phyloP scores from a whole-genome alignment of 1,140 invertebrate genomes.

The Diabrotica virgifera region DNA sequence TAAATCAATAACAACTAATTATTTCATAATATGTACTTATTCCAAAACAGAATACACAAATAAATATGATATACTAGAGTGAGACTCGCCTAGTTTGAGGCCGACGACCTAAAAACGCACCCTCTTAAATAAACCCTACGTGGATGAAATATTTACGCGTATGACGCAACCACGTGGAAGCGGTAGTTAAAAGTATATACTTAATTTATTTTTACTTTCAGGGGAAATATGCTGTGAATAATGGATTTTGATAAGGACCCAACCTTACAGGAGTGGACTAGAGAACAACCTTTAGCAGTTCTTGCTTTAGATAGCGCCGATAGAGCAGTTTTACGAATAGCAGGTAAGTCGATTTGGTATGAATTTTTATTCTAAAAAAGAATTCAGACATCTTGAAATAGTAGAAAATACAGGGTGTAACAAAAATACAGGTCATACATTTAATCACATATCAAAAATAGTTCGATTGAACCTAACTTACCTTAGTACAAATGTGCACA shows the following conservation, averaged over 20 bases:
- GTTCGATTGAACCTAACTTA: too few relatives aligned
- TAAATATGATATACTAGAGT: too few relatives aligned
- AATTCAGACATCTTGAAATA: too few relatives aligned
- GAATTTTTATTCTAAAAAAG: too few relatives aligned
- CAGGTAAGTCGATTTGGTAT: slow-evolving; percentile 63
- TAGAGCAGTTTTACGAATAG: slow-evolving; percentile 90
- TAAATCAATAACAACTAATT: too few relatives aligned
- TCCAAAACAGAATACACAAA: too few relatives aligned
- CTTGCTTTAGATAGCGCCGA: slow-evolving; percentile 92
- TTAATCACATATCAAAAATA: too few relatives aligned
- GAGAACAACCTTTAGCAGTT: slow-evolving; percentile 93
- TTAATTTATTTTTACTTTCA: slow-evolving; percentile 4
- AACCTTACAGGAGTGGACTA: slow-evolving; percentile 91
- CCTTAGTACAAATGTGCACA: too few relatives aligned
- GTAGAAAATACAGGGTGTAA: too few relatives aligned
- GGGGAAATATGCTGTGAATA: slow-evolving; percentile 40
- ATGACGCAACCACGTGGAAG: background rate
- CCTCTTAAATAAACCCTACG: background rate
- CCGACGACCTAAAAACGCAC: slow-evolving; percentile 3
- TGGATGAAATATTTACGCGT: background rate
- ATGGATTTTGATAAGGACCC: slow-evolving; percentile 82
- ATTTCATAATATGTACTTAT: too few relatives aligned
- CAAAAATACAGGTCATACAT: too few relatives aligned
- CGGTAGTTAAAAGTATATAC: background rate
- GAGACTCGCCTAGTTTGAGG: too few relatives aligned